Base-by-base conservation (phyloP, 2,797 vertebrate species). In the Myiotriccus ornatus region DNA sequence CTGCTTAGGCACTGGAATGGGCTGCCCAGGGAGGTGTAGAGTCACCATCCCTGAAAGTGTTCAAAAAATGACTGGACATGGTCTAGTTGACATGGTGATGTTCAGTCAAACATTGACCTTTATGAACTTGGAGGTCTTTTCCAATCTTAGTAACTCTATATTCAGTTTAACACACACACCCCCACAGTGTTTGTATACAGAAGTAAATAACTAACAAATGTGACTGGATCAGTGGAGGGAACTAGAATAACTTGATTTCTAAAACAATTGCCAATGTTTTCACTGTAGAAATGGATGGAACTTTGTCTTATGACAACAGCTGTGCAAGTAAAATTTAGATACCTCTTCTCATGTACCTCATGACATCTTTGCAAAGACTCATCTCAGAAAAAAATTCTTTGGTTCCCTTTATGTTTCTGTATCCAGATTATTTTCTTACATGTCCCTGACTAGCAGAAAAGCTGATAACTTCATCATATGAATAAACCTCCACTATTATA, bases 31-130 rank as follows among this genome's bases (percentile, higher is more conserved):
- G 28, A 50, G n/a, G n/a, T 22, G 32, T 43, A 5, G 19, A n/a
- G 14, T 34, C 43, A 57, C 28, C 14, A 63, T 7, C 57, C 24
- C 24, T 57, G 30, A 28, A 77, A 50, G 8, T 7, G 18, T 20
- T 56, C 11, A n/a, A 10, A 11, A 70, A 35, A 50, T 14, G 37
- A 25, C 5, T 41, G 47, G 18, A 81, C 10, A 11, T 0, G 12
- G 34, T 28, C 55, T 49, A 12, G 11, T 1, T 62, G 23, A 24
- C 16, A 76, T 0, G 0, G 13, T 17, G 11, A 27, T 49, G 7
- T 37, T 70, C 1, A 0, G 43, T 24, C 35, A 37, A 39, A 76
- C 14, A 16, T 3, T 63, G n/a, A 22, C 17, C n/a, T 50, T 17
- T 30, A 13, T 19, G 10, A 39, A 11, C 37, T 13, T 64, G 21